Conservation (phyloP, 2,113 vertebrate genomes). For the Stercorarius parasiticus region DNA sequence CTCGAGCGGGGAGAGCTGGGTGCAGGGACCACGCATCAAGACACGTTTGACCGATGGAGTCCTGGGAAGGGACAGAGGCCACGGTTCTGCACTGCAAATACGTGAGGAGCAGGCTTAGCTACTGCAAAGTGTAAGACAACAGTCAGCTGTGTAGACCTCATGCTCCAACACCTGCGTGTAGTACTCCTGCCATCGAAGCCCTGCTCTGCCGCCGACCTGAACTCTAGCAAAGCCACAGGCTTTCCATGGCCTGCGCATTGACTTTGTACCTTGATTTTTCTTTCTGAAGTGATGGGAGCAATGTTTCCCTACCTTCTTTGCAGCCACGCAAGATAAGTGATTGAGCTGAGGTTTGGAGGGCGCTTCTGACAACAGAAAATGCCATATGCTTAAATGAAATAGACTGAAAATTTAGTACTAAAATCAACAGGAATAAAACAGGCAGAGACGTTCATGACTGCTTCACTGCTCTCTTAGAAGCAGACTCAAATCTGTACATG, state of each 20-base stretch:
- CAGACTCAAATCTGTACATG: background rate
- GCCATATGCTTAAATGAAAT: background rate
- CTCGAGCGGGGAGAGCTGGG: background rate
- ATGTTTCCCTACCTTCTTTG: background rate
- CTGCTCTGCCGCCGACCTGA: background rate
- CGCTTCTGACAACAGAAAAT: background rate
- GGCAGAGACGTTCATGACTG: background rate
- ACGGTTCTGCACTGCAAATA: background rate
- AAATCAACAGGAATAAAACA: background rate
- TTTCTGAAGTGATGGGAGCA: background rate
- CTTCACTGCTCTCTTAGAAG: background rate
- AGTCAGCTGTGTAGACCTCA: background rate
- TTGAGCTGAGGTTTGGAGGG: background rate
- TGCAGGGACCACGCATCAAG: background rate
- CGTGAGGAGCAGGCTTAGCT: background rate
- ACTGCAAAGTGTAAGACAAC: background rate
- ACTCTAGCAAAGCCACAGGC: background rate
- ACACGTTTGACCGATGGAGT: background rate
- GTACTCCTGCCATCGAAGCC: background rate
- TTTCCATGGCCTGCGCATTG: background rate
- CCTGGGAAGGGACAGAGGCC: background rate
- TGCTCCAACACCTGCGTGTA: background rate
- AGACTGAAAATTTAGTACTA: background rate
- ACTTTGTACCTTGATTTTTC: background rate
- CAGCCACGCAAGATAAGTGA: background rate